Evolutionary conservation across 2,113 vertebrate species (phyloP).

Genomic region (Myiopsitta monachus): DNA sequence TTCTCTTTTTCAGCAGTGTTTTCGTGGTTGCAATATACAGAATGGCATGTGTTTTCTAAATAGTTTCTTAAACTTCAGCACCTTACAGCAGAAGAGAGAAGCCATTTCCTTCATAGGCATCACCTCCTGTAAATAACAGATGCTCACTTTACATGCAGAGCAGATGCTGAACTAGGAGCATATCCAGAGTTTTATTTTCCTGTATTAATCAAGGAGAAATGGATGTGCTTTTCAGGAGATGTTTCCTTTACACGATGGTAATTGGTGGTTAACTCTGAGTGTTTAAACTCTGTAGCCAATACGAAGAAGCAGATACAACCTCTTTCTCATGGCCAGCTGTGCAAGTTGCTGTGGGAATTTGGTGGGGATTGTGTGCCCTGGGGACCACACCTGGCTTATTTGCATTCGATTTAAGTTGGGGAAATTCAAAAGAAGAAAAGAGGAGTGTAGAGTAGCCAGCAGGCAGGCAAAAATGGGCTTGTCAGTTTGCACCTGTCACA

Average conservation of each 20-base stretch:
- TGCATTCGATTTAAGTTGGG: conserved; percentile 74
- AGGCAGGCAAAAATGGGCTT: conserved; percentile 50
- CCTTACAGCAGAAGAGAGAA: not conserved
- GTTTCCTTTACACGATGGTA: conserved; percentile 36
- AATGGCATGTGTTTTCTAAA: not conserved
- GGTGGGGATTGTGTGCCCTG: conserved; percentile 56
- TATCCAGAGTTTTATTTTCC: conserved; percentile 41
- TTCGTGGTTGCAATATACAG: not conserved
- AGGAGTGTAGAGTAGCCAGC: not conserved
- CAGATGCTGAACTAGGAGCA: not conserved
- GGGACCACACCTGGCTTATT: conserved; percentile 76
- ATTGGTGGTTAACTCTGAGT: conserved; percentile 57
- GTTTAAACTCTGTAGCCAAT: conserved; percentile 65
- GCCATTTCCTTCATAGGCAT: not conserved
- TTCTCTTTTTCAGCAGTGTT: not conserved
- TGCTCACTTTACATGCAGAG: not conserved
- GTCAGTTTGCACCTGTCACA: conserved; percentile 35
- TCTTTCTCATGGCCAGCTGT: conserved; percentile 63
- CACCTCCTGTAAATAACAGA: not conserved
- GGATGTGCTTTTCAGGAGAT: conserved; percentile 23
- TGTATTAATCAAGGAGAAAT: conserved; percentile 38
- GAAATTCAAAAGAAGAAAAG: conserved; percentile 67
- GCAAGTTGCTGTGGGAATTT: conserved; percentile 71
- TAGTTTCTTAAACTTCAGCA: not conserved
- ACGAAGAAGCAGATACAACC: conserved; percentile 47